Percentiles rank a stretch among this genome's conserved stretches.
Evolutionary conservation across 2,888 invertebrate species (phyloP).

Genomic region (Acanthopleura granulata): DNA sequence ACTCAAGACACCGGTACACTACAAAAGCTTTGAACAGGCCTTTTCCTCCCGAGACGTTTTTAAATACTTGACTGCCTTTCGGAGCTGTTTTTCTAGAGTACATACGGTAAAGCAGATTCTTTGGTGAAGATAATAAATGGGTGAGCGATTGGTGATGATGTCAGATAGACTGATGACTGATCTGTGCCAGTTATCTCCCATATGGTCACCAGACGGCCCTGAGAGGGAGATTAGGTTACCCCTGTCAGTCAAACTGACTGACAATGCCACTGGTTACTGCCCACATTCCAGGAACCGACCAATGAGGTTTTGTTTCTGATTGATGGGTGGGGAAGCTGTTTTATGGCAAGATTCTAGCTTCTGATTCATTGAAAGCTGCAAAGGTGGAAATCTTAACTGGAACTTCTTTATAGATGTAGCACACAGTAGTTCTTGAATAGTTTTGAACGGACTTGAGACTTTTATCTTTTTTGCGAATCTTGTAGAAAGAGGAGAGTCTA

Average conservation of each 20-base stretch:
- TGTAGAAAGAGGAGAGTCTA: too few species aligned
- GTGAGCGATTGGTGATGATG: slow-evolving; percentile 8
- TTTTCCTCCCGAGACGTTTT: background rate
- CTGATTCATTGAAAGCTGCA: too few species aligned
- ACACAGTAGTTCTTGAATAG: too few species aligned
- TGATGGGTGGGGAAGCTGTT: too few species aligned
- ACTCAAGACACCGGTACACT: too few species aligned
- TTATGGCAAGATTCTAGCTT: too few species aligned
- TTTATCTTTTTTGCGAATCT: too few species aligned
- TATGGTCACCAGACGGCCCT: background rate
- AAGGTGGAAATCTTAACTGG: too few species aligned
- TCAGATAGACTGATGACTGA: background rate
- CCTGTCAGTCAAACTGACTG: slow-evolving; percentile 17
- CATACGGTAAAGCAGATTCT: background rate
- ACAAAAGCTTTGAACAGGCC: too few species aligned
- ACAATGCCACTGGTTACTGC: background rate
- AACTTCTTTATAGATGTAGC: too few species aligned
- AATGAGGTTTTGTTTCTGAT: too few species aligned
- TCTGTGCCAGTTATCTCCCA: slow-evolving; percentile 14
- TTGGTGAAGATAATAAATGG: slow-evolving; percentile 14
- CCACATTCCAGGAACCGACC: background rate
- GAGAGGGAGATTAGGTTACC: slow-evolving; percentile 6
- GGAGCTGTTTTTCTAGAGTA: background rate
- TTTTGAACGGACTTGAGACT: too few species aligned
- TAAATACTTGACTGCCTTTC: background rate